Base-by-base conservation (phyloP, 2,888 invertebrate genomes). In the Andrena bicolor region DNA sequence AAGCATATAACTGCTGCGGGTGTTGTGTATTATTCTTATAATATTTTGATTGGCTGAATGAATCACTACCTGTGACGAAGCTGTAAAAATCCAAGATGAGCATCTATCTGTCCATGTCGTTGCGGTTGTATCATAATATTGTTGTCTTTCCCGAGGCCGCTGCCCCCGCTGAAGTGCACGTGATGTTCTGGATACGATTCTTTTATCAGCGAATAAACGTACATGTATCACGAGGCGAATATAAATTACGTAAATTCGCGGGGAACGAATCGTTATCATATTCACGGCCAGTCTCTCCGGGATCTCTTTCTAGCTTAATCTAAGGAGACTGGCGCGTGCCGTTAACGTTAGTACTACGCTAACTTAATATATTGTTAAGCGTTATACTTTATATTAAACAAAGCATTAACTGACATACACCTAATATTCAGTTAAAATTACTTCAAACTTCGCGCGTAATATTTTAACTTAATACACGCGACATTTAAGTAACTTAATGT, bases 101-200 rank as follows among this genome's bases (percentile, higher is more conserved):
- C 92, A 71, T 93, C 93, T 82, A 93, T 89, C 75, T 92, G 90
- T 41, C 93, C 93, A 84, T 93, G 92, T 82, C 92, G 90, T 83
- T 93, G 90, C 32, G 93, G 93, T 76, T 92, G 92, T 86, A 93
- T 91, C 90, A 92, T 91, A 78, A 93, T 93, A 77, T 91, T 93
- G 80, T 93, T 93, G 80, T 92, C 91, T 72, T 90, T 91, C 10
- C 91, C 91, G 68, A 90, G 83, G 32, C 92, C 92, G 66, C 92
- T 92, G 70, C 92, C 90, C 35, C 93, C 92, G 64, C 93, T 92
- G 73, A 93, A 93, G 86, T 93, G 93, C 35, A 93, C 93, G 84
- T 91, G 92, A 88, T 92, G 93, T 73, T 93, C 93, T 93, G 80
- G 79, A 80, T 75, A 63, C 26, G 13, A 64, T 32, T 48, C 51